phyloP scores from a whole-genome alignment of 2,113 vertebrate genomes.

The Solea senegalensis region DNA sequence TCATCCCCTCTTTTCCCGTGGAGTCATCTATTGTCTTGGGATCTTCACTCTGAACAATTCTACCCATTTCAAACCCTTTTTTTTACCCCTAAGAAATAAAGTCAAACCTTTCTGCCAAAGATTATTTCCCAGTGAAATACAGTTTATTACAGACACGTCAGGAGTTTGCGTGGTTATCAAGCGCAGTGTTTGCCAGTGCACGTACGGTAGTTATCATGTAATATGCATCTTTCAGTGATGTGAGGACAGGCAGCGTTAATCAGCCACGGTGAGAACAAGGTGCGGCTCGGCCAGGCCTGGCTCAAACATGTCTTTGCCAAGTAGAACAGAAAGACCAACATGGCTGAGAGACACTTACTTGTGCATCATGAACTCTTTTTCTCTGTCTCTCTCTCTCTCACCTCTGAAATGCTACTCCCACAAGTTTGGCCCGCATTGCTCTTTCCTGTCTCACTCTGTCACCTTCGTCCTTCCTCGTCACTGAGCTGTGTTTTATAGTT shows the following conservation, averaged over 20 bases:
- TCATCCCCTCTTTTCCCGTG: not conserved
- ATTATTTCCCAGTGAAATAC: too few relatives aligned
- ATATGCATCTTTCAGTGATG: conserved; percentile 35
- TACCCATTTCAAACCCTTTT: not conserved
- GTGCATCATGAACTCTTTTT: conserved; percentile 3
- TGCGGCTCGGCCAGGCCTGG: conserved; percentile 65
- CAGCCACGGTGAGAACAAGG: conserved; percentile 65
- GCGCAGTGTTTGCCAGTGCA: too few relatives aligned
- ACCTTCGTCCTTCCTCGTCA: conserved; percentile 49
- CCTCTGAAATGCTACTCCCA: conserved; percentile 30
- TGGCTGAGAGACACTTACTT: conserved; percentile 31
- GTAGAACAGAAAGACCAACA: conserved; percentile 58
- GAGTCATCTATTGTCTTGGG: not conserved
- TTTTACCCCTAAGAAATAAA: too few relatives aligned
- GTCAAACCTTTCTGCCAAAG: too few relatives aligned
- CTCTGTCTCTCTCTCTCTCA: conserved; percentile 27
- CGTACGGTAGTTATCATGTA: conserved; percentile 46
- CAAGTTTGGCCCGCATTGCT: conserved; percentile 38
- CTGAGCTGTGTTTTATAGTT: conserved; percentile 15
- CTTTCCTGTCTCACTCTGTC: conserved; percentile 32
- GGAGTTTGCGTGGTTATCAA: not conserved
- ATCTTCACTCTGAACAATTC: not conserved
- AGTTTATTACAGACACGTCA: not conserved
- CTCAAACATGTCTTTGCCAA: conserved; percentile 61
- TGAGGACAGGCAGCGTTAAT: conserved; percentile 68